Percentiles rank a stretch among this genome's conserved stretches.
Conservation (phyloP, 1,140 invertebrate genomes). For the Stenopsyche tienmushanensis region DNA sequence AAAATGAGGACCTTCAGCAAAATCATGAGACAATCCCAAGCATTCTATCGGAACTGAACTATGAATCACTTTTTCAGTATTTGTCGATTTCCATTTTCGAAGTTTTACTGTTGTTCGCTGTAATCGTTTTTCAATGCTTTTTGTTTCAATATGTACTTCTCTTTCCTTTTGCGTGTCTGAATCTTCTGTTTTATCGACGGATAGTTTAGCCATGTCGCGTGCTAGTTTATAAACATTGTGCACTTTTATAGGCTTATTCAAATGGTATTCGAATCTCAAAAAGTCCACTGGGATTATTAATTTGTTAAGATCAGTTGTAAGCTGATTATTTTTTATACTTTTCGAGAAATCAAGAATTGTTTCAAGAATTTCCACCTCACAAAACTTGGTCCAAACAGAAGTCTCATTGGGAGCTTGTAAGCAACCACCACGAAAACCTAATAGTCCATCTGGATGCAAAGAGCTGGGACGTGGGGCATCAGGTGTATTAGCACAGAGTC, state of each 20-base stretch:
- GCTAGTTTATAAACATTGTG: slow-evolving; percentile 85
- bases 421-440: slow-evolving; percentile 78
- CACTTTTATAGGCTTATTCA: slow-evolving; percentile 78
- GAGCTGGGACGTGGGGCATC: neutral
- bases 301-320: slow-evolving; percentile 18
- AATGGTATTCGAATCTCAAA: slow-evolving; percentile 79
- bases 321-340: neutral
- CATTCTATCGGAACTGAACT: slow-evolving; percentile 54
- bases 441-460: slow-evolving; percentile 54
- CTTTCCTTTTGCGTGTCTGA: neutral
- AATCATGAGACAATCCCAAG: slow-evolving; percentile 66
- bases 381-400: slow-evolving; percentile 90
- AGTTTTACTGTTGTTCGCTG: slow-evolving; percentile 12
- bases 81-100: slow-evolving; percentile 54
- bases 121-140: neutral
- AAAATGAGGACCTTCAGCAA: slow-evolving; percentile 80
- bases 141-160: neutral
- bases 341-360: slow-evolving; percentile 44
- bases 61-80: slow-evolving; percentile 46
- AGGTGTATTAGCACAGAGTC: neutral
- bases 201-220: slow-evolving; percentile 59
- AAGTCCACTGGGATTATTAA: slow-evolving; percentile 62
- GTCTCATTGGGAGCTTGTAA: slow-evolving; percentile 79
- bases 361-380: slow-evolving; percentile 78
- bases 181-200: slow-evolving; percentile 29